These are phyloP conservation scores for Bemisia tabaci DNA, from an alignment of 1,140 invertebrate species.

Conservation along the genomic window DNA sequence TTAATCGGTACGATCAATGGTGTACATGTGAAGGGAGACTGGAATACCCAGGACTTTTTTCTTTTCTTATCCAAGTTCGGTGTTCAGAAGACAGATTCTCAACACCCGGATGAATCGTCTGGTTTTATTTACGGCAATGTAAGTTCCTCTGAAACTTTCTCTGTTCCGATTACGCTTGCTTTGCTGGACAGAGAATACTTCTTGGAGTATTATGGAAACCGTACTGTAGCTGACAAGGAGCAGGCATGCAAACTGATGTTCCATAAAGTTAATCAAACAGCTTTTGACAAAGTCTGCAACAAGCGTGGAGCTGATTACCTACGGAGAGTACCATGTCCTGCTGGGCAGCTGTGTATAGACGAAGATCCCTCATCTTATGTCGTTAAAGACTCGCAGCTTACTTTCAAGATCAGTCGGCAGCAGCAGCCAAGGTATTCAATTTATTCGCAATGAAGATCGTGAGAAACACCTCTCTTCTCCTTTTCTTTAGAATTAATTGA, in stretches of 20 bases:
- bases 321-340: conserved; percentile 71
- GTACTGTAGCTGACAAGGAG: conserved; percentile 42
- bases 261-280: conserved; percentile 58
- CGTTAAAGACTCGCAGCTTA: conserved; percentile 78
- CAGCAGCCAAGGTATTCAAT: conserved; percentile 65
- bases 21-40: conserved; percentile 43
- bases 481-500: too few relatives aligned
- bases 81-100: conserved; percentile 86
- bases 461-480: too few relatives aligned
- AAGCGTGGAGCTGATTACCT: conserved; percentile 62
- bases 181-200: conserved; percentile 68
- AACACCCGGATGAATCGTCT: conserved; percentile 62
- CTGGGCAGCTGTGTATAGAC: conserved; percentile 63
- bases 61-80: conserved; percentile 89
- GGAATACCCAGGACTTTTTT: conserved; percentile 61
- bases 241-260: conserved; percentile 73
- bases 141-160: conserved; percentile 61
- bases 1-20: too few relatives aligned
- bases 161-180: conserved; percentile 37
- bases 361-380: conserved; percentile 73
- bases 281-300: conserved; percentile 72
- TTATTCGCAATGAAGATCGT: background rate
- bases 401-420: conserved; percentile 78
- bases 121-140: conserved; percentile 94
- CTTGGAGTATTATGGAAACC: conserved; percentile 74